phyloP scores from a whole-genome alignment of 2,113 vertebrate genomes.

The Protobothrops mucrosquamatus region DNA sequence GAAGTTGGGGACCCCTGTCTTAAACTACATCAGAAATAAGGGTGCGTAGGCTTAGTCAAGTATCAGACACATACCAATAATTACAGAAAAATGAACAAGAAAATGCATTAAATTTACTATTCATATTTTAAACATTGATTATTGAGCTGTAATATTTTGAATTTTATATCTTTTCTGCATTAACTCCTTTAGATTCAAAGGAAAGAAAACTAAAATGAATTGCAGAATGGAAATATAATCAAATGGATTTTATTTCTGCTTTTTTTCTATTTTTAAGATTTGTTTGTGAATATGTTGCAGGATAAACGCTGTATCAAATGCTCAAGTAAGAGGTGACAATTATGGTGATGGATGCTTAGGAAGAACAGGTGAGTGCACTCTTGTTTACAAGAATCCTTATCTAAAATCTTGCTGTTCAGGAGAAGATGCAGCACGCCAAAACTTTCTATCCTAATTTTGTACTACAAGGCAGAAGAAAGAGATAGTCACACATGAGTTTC shows the following conservation, averaged over 20 bases:
- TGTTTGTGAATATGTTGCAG: conserved; percentile 57
- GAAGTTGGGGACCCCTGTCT: background rate
- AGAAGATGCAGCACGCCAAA: background rate
- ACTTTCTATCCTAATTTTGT: background rate
- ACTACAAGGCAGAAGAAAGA: background rate
- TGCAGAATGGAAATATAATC: background rate
- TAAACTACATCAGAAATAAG: background rate
- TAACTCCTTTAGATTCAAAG: background rate
- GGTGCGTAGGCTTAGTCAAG: background rate
- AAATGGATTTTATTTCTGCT: background rate
- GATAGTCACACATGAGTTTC: background rate
- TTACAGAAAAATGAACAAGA: background rate
- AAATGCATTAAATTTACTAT: background rate
- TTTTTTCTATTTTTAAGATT: background rate
- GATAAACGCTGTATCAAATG: conserved; percentile 94
- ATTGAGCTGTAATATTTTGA: background rate
- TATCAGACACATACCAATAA: background rate
- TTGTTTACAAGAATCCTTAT: background rate
- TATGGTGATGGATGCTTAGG: conserved; percentile 89
- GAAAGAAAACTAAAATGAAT: background rate
- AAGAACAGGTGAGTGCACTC: conserved; percentile 76
- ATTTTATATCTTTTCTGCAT: background rate
- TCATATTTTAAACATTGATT: background rate
- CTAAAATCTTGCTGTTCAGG: background rate
- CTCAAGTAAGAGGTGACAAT: conserved; percentile 88